Evolutionary conservation across 30 jellyfish, hydroid and myxozoan genomes (phyloP).

Genomic region (Cassiopea andromeda): DNA sequence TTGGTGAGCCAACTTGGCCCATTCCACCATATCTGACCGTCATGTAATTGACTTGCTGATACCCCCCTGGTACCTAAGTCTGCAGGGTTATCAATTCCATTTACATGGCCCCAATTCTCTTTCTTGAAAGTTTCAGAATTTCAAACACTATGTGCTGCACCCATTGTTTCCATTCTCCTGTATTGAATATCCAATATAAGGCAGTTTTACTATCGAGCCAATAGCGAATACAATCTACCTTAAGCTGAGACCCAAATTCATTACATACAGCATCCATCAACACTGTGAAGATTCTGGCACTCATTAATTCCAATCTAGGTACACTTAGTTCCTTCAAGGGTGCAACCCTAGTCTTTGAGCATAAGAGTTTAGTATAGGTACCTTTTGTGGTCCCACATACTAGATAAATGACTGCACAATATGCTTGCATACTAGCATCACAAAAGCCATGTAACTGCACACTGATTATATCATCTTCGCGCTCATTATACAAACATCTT

Average conservation of each 20-base stretch:
- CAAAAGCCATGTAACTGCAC: background rate
- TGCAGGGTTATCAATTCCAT: constrained; percentile 16
- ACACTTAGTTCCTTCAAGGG: background rate
- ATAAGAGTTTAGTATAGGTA: background rate
- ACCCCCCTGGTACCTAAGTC: constrained; percentile 36
- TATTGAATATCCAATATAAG: background rate
- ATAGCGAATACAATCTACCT: background rate
- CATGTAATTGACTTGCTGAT: background rate
- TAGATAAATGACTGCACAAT: background rate
- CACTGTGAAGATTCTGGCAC: background rate
- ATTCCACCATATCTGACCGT: background rate
- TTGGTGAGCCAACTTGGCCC: too few relatives aligned
- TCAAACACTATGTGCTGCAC: background rate
- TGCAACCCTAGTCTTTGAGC: background rate
- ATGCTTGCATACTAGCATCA: background rate
- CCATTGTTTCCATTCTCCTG: constrained; percentile 23
- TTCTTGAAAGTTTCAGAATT: background rate
- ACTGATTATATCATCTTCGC: background rate
- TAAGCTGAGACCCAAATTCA: background rate
- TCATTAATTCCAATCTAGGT: background rate
- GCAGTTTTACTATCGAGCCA: constrained; percentile 44
- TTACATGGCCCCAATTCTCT: constrained; percentile 28
- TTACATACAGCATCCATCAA: constrained; percentile 2
- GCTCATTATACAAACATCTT: background rate
- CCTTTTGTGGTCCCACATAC: background rate